These are phyloP conservation scores for Entomobrya proxima DNA, from an alignment of 2,888 invertebrate genomes.

Conservation along the genomic window DNA sequence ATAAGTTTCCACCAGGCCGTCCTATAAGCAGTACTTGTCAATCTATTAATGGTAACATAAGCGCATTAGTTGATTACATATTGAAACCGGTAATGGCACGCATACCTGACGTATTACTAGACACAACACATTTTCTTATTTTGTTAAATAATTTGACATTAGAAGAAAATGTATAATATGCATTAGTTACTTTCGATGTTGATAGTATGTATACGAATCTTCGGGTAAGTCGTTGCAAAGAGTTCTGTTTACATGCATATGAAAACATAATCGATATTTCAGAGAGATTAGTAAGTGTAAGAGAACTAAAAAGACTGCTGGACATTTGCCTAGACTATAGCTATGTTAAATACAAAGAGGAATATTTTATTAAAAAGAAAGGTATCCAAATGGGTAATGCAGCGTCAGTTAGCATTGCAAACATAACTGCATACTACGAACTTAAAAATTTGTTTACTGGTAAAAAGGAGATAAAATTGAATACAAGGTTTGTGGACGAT, in stretches of 20 bases:
- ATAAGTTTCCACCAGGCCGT: background rate
- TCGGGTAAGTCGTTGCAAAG: background rate
- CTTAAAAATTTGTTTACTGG: background rate
- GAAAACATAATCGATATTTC: background rate
- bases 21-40: background rate
- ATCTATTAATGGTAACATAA: background rate
- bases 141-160: background rate
- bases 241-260: background rate
- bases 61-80: background rate
- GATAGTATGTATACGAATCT: background rate
- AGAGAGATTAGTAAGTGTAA: background rate
- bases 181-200: background rate
- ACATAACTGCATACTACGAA: slow-evolving; percentile 30
- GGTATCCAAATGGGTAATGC: slow-evolving; percentile 37
- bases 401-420: slow-evolving; percentile 31
- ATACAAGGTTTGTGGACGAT: slow-evolving; percentile 21
- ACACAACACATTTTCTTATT: background rate
- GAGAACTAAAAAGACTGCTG: background rate
- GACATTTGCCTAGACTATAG: slow-evolving; percentile 13
- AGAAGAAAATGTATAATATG: background rate
- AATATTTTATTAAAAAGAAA: background rate
- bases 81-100: background rate
- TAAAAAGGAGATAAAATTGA: slow-evolving; percentile 17
- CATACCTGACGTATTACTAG: background rate
- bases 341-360: background rate